Evolutionary conservation across 2,888 invertebrate species (phyloP), one percentile per base, ranked within the genome.

Genomic region (Doris montereyensis): DNA sequence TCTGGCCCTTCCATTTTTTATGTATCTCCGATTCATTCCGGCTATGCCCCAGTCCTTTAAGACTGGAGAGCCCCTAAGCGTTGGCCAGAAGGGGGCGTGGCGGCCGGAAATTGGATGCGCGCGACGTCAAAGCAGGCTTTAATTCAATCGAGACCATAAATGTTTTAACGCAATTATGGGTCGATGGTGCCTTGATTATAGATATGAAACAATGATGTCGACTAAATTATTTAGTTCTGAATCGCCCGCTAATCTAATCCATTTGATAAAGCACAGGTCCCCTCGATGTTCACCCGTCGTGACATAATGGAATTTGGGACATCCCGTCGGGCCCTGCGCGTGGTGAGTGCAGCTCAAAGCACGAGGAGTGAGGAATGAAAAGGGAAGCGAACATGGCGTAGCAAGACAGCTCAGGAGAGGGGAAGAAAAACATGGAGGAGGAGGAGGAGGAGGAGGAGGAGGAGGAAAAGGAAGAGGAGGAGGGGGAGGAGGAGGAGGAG

Each of bases 151-250:
- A 80, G 76, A 80, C 84, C 81, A 84, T 83, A 83, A 84, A 84
- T 83, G 84, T 81, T 84, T 76, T 84, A 85, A 86, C 83, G 73
- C 71, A 82, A 84, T 86, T 84, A 86, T 76, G 70, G 81, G 68
- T 73, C 81, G 81, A 84, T 83, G 84, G 81, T 74, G 77, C 76
- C 80, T 57, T 80, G 84, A 83, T 86, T 85, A 86, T 85, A 85
- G 85, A 86, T 86, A 86, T 85, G 86, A 84, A 84, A 84, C 85
- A 86, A 85, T 84, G 84, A 84, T 84, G 83, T 82, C 83, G 81
- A 83, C 82, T 86, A 84, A 86, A 86, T 86, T 84, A 86, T 86
- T 86, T 84, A 86, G 84, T 83, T 81, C 73, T 72, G 81, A 82
- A 83, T 83, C 82, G 83, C 80, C 82, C 52, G 62, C 74, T 83